Evolutionary conservation across 1,140 invertebrate species (phyloP), one percentile per base, ranked within the genome.

Genomic region (Drosophila fuyamai): DNA sequence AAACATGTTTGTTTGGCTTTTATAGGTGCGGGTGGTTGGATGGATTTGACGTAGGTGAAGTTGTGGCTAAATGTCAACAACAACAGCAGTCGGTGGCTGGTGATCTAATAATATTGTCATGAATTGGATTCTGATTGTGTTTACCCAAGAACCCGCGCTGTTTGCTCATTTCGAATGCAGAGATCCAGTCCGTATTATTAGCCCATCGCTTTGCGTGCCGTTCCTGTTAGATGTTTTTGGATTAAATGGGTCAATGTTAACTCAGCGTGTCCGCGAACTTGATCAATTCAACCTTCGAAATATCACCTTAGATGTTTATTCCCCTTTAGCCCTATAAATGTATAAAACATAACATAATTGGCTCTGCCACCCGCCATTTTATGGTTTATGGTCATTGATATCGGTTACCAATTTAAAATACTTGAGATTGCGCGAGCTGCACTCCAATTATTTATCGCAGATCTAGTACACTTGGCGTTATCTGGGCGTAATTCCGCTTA

Each of bases 61-160:
- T 66, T 53, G 74, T 67, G 57, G 51, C 50, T 71, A 57, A 78
- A 67, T 71, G 67, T 71, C 68, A 83, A 79, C 54, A 66, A 41
- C 32, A 48, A 51, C 53, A 66, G 32, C 53, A 60, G 56, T 35
- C 46, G 29, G 9, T 18, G 44, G 29, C 40, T 35, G 46, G 53
- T 86, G 60, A 76, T 81, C 75, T 88, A 79, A 85, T 82, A 86
- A 85, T 76, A 75, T 57, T 63, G 47, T 85, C 79, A 85, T 76
- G 82, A 79, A 65, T 72, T 79, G 50, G 32, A 35, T 61, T 59
- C 46, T 59, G 60, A 65, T 83, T 76, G 74, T 76, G 62, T 76
- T 76, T 76, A 67, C 61, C 48, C 14, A 18, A 36, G 53, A 57
- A 36, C 5, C 6, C 35, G 16, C 3, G 32, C 13, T 76, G 10